Percentiles rank a stretch among this genome's conserved stretches.
Conservation (phyloP, 1,140 invertebrate species). For the Drosophila seguyi region DNA sequence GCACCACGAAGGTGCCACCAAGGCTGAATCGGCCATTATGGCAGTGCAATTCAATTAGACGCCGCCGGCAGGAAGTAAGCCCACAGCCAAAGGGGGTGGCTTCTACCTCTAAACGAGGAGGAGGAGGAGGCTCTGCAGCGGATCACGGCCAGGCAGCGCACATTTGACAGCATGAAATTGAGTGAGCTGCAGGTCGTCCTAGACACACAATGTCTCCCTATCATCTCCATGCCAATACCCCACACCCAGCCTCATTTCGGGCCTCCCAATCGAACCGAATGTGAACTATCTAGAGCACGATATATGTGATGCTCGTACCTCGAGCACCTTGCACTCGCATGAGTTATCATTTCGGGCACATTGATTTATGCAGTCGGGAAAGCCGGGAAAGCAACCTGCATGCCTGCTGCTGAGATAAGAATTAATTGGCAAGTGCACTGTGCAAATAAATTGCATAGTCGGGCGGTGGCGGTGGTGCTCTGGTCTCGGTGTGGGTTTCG, state of each 20-base stretch:
- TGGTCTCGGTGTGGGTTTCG: neutral
- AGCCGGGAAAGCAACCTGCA: constrained; percentile 63
- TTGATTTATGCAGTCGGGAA: constrained; percentile 75
- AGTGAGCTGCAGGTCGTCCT: constrained; percentile 63
- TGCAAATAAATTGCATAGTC: constrained; percentile 75
- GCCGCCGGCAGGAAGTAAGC: constrained; percentile 29
- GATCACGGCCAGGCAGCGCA: constrained; percentile 23
- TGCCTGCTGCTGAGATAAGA: constrained; percentile 79
- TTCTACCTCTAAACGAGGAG: neutral
- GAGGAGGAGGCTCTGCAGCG: neutral
- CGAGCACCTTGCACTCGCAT: constrained; percentile 52
- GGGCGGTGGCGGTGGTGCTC: constrained; percentile 1
- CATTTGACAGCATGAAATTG: constrained; percentile 78
- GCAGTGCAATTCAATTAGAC: constrained; percentile 75
- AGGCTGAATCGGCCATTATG: constrained; percentile 53
- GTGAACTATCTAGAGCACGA: constrained; percentile 35
- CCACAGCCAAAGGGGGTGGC: neutral
- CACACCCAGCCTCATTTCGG: constrained; percentile 32
- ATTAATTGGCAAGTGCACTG: constrained; percentile 83
- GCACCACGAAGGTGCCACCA: constrained; percentile 19
- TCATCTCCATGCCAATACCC: neutral
- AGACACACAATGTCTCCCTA: constrained; percentile 29
- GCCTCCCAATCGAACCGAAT: constrained; percentile 33
- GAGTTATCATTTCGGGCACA: constrained; percentile 75
- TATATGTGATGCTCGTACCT: constrained; percentile 24